Base-by-base conservation (phyloP, 2,888 invertebrate genomes). In the Rhimphoctona megacephalus region DNA sequence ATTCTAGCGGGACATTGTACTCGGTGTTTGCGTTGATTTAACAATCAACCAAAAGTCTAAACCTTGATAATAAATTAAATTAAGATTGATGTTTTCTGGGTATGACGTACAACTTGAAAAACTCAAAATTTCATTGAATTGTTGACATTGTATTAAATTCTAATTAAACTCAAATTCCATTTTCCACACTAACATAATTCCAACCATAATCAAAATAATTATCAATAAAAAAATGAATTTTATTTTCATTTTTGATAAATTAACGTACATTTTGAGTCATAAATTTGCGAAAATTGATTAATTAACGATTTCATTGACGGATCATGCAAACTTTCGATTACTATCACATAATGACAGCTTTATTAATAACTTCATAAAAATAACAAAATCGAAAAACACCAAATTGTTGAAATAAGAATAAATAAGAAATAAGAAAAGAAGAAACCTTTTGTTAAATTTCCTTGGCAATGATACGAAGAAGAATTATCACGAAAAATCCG, bases 21-120 rank as follows among this genome's bases (percentile, higher is more conserved):
- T 49, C 25, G 36, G 17, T 66, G 49, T 69, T 67, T 49, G 72
- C 39, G 54, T 14, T 74, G 52, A 67, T 74, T 81, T 82, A 82
- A 61, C 78, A 79, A 79, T 74, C 69, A 67, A 39, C 19, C 67
- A n/a, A 64, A 30, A 52, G 11, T 39, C 36, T 14, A 19, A 36
- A 17, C 11, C 61, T 8, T 25, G 73, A 67, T 73, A 54, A 64
- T 36, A 22, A 81, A 46, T 49, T 9, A 33, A 78, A 67, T 36
- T 30, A 33, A n/a, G 11, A 36, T 22, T 61, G 25, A 61, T 61
- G 30, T 61, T 25, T 25, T 25, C 61, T 5, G 17, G 30, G 5
- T 30, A 17, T 17, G 61, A 17, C 14, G 25, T 14, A 57, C 57
- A 36, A 36, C 17, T 4, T 1, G 14, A 17, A n/a, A 61, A 61